A percentile compares a stretch with the other conserved stretches of the same genome.
Evolutionary conservation across 2,113 vertebrate genomes (phyloP).

Genomic region (Sapayoa aenigma): DNA sequence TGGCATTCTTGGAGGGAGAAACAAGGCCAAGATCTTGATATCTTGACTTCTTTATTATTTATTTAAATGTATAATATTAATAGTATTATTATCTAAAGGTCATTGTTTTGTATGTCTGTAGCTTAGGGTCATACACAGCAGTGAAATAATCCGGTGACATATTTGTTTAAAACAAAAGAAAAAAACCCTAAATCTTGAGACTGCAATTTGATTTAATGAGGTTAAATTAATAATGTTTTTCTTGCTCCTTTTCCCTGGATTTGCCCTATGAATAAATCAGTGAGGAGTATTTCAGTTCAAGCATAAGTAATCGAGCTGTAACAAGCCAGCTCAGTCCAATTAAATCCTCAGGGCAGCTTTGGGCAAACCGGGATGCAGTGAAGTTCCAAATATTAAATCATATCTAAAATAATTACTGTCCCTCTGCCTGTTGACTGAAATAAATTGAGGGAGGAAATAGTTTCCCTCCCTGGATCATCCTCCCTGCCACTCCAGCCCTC

Average conservation of each 20-base stretch:
- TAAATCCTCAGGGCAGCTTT: constrained; percentile 48
- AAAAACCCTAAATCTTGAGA: not conserved
- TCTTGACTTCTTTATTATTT: not conserved
- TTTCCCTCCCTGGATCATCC: not conserved
- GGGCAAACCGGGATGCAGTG: not conserved
- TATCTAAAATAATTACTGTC: constrained; percentile 1
- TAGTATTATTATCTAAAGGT: not conserved
- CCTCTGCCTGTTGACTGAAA: not conserved
- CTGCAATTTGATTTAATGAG: not conserved
- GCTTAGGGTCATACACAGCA: not conserved
- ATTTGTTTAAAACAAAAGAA: not conserved
- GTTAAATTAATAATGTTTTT: not conserved
- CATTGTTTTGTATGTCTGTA: not conserved
- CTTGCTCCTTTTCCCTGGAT: not conserved
- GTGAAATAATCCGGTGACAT: not conserved
- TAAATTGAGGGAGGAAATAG: not conserved
- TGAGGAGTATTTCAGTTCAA: constrained; percentile 20
- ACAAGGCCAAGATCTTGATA: not conserved
- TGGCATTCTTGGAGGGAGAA: not conserved
- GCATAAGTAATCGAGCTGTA: constrained; percentile 41
- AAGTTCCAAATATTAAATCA: not conserved
- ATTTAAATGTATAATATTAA: not conserved
- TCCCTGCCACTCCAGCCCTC: not conserved
- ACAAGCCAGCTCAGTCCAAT: constrained; percentile 39
- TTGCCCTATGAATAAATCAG: constrained; percentile 39